Conservation (phyloP, 37 sponge, comb jelly and placozoan species). For the Tethya wilhelma region DNA sequence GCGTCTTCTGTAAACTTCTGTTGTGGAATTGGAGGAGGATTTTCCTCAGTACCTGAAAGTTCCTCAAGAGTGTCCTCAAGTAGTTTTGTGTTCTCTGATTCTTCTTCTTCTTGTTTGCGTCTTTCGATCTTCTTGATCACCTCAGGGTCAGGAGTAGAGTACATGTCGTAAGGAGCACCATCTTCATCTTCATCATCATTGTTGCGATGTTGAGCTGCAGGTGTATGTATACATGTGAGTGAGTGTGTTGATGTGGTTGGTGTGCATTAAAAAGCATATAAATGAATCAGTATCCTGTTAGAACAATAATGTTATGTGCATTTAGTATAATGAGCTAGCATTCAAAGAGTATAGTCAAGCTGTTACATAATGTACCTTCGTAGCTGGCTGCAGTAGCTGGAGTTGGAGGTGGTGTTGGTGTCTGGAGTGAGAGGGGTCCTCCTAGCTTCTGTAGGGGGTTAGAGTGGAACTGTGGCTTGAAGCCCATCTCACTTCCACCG, state of each 20-base stretch:
- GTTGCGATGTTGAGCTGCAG: background rate
- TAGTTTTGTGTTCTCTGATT: constrained; percentile 24
- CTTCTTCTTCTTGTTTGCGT: background rate
- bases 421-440: constrained; percentile 11
- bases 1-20: background rate
- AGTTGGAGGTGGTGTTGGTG: constrained; percentile 56
- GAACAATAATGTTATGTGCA: too few relatives aligned
- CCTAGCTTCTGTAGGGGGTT: constrained; percentile 56
- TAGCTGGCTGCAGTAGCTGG: constrained; percentile 41
- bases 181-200: constrained; percentile 24
- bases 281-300: too few relatives aligned
- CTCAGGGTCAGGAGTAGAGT: constrained; percentile 40
- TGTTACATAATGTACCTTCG: constrained; percentile 11
- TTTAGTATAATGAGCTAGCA: too few relatives aligned
- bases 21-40: background rate
- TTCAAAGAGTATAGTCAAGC: too few relatives aligned
- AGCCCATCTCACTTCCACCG: constrained; percentile 50
- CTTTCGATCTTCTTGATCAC: constrained; percentile 16
- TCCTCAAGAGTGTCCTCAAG: constrained; percentile 22
- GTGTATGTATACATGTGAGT: background rate
- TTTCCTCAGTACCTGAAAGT: constrained; percentile 13
- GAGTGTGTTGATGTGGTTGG: background rate
- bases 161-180: background rate
- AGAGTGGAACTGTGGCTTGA: constrained; percentile 51
- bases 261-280: background rate